Evolutionary conservation across 2,113 vertebrate genomes (phyloP).

Genomic region (Amphiprion ocellaris): DNA sequence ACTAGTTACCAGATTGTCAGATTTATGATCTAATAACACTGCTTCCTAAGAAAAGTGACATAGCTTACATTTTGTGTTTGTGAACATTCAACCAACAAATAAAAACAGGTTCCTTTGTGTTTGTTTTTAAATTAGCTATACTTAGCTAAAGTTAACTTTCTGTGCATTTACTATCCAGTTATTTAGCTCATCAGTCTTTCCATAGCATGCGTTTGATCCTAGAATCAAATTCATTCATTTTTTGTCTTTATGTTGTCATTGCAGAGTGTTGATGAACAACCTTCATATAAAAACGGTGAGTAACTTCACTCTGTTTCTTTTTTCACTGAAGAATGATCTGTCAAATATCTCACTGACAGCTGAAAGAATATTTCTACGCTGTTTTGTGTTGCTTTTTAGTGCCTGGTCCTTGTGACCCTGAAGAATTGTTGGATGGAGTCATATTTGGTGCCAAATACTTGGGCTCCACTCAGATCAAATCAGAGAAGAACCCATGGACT

Average conservation of each 20-base stretch:
- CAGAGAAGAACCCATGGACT: slow-evolving; percentile 89
- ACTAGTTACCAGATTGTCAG: background rate
- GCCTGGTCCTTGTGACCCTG: slow-evolving; percentile 94
- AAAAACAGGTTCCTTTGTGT: background rate
- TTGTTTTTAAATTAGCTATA: too few species aligned
- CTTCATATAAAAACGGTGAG: slow-evolving; percentile 90
- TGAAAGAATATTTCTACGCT: background rate
- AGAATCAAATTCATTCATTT: background rate
- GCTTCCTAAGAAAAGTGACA: too few species aligned
- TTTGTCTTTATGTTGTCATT: slow-evolving; percentile 46
- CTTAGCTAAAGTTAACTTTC: background rate
- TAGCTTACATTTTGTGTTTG: background rate
- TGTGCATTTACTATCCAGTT: background rate
- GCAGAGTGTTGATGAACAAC: slow-evolving; percentile 83
- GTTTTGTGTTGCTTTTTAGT: slow-evolving; percentile 75
- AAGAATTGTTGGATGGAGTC: slow-evolving; percentile 95
- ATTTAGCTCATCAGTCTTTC: background rate
- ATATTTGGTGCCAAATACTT: slow-evolving; percentile 96
- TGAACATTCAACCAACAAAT: background rate
- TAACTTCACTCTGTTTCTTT: background rate
- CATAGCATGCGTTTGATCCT: too few species aligned
- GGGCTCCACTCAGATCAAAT: slow-evolving; percentile 95
- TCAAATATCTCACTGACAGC: background rate
- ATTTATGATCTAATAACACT: background rate
- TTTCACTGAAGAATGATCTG: background rate